Percentiles rank a stretch among this genome's conserved stretches.
phyloP scores from a whole-genome alignment of 2,888 invertebrate genomes.

The Yponomeuta malinellus region DNA sequence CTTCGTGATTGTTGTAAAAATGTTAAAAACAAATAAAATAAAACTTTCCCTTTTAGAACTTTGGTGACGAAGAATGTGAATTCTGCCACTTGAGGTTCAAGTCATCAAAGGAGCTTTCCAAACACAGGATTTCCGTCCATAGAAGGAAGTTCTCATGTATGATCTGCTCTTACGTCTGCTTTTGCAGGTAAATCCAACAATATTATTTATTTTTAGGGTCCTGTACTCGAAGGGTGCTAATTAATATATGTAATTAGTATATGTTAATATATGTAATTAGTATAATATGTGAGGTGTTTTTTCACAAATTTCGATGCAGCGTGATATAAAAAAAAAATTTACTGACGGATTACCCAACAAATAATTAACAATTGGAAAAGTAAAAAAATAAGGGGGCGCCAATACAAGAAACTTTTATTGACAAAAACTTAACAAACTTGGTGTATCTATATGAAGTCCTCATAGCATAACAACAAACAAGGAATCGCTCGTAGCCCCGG shows the following conservation, averaged over 20 bases:
- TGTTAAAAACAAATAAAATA: too few relatives aligned
- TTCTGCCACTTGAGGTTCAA: constrained; percentile 33
- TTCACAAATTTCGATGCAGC: background rate
- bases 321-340: background rate
- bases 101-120: constrained; percentile 27
- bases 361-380: too few relatives aligned
- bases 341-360: too few relatives aligned
- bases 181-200: constrained; percentile 31
- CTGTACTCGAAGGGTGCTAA: too few relatives aligned
- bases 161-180: constrained; percentile 37
- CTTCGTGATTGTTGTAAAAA: too few relatives aligned
- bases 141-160: constrained; percentile 38
- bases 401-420: too few relatives aligned
- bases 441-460: background rate
- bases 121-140: constrained; percentile 31
- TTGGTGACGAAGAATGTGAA: constrained; percentile 31
- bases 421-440: background rate
- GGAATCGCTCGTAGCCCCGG: too few relatives aligned
- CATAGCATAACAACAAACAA: too few relatives aligned
- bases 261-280: too few relatives aligned
- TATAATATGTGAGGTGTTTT: background rate
- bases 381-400: too few relatives aligned
- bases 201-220: background rate
- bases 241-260: too few relatives aligned
- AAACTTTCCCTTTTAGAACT: constrained; percentile 10